Evolutionary conservation across 2,797 vertebrate species (phyloP), one percentile per base, ranked within the genome.

Genomic region (Diplodus puntazzo): DNA sequence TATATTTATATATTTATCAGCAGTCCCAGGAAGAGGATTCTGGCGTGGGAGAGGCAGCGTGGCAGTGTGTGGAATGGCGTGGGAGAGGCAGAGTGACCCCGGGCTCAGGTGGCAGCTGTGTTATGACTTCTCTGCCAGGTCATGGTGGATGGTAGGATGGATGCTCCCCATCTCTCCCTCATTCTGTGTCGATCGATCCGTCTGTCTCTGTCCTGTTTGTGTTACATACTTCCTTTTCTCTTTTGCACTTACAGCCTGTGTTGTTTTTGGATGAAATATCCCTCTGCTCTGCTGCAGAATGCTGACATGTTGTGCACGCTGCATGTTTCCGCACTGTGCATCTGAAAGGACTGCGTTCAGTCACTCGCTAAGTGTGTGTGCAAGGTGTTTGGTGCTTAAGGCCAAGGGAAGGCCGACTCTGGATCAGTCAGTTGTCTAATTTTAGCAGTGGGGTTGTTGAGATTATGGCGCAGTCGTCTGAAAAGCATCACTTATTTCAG

Each of bases 21-120:
- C 87, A 81, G 87, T 84, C 86, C 88, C 90, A 80, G 91, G 88
- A 92, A 90, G 93, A 92, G 88, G 89, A 91, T 60, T 70, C 60
- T 89, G 87, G 89, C 80, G 77, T 55, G 62, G 82, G 61, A 46
- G 79, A 77, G 75, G 77, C 79, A 6, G 81, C 69, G 81, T 85
- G 86, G 85, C 88, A 61, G 72, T 71, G 77, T 69, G 89, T 76
- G 93, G 93, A 88, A 95, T 93, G 94, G 90, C 93, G 88, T 90
- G 90, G 88, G 92, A 92, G 81, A 87, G 87, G 88, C 90, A 90
- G 86, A 81, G 89, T 92, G 94, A 95, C 93, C 92, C 94, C 63
- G 91, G 92, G 91, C 92, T 94, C 93, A 95, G 95, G 93, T 95
- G 95, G 94, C 94, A 95, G 93, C 94, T 95, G 94, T 93, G 94